Evolutionary conservation across 2,113 vertebrate genomes (phyloP), one percentile per base, ranked within the genome.

Genomic region (Hyla sarda): DNA sequence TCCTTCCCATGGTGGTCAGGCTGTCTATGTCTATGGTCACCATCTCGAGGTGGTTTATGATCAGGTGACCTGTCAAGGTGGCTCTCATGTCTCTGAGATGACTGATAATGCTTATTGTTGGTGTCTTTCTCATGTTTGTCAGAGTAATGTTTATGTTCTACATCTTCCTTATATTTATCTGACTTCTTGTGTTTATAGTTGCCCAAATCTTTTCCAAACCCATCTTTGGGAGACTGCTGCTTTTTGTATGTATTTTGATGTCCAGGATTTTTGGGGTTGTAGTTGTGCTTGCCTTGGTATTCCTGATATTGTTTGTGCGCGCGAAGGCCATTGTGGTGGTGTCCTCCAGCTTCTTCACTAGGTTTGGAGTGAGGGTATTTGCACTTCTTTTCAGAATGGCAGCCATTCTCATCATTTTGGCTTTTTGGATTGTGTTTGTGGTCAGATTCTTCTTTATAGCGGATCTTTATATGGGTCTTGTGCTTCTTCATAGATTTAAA

Each of bases 341-440:
- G 60, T 23, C 6, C 71, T 14, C 21, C 37, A 50, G 41, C 23
- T 50, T 50, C 23, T 37, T 14, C 16, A 5, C 9, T 9, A 37
- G 67, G 32, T 28, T 28, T 52, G 16, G 7, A 16, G 56, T 69
- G 17, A 34, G 65, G 30, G 17, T 60, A 62, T 34, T 62, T 80
- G 11, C 54, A 1, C n/a, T n/a, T n/a, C 54, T 58, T 80, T 19
- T 80, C 77, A 76, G n/a, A 77, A 32, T 77, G 74, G 47, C 25
- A 23, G 21, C 50, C 37, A 25, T 74, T 7, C 41, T 23, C 7
- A n/a, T 83, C 13, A 41, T 21, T 25, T 19, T 25, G 37, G 11
- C 52, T 60, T 45, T 56, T 75, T 17, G 41, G 21, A 30, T 28
- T 28, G n/a, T 45, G 34, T n/a, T 32, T n/a, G 34, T 74, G 32